Percentiles rank a stretch among this genome's conserved stretches.
Conservation (phyloP, 2,797 vertebrate genomes). For the Lacerta bilineata region DNA sequence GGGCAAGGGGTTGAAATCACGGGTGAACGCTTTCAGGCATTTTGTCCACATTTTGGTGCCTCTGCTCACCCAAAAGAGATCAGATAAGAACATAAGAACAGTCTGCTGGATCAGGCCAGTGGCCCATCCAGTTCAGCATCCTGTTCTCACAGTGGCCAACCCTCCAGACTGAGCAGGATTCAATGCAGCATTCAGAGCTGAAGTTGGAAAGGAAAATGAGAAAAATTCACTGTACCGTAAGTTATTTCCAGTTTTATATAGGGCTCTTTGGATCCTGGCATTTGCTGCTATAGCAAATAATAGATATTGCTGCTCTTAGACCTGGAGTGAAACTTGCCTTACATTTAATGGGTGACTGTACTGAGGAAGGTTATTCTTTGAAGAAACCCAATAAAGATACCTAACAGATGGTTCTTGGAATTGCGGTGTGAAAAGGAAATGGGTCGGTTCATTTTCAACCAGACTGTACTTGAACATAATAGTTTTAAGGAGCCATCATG, state of each 20-base stretch:
- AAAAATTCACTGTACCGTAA: neutral
- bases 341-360: neutral
- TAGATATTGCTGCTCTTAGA: neutral
- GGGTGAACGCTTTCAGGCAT: neutral
- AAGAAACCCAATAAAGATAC: neutral
- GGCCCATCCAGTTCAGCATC: too few relatives aligned
- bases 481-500: neutral
- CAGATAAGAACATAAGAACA: neutral
- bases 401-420: constrained; percentile 6
- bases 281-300: neutral
- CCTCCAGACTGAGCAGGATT: neutral
- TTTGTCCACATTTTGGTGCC: neutral
- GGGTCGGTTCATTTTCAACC: neutral
- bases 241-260: neutral
- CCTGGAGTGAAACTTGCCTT: neutral
- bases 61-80: neutral
- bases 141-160: too few relatives aligned
- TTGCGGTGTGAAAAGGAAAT: neutral
- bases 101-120: too few relatives aligned
- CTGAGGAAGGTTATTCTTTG: neutral
- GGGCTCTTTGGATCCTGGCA: neutral
- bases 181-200: neutral
- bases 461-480: too few relatives aligned
- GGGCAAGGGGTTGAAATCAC: too few relatives aligned
- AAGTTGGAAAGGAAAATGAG: neutral